Base-by-base conservation (phyloP, 2,888 invertebrate genomes). In the Pilophorus perplexus region DNA sequence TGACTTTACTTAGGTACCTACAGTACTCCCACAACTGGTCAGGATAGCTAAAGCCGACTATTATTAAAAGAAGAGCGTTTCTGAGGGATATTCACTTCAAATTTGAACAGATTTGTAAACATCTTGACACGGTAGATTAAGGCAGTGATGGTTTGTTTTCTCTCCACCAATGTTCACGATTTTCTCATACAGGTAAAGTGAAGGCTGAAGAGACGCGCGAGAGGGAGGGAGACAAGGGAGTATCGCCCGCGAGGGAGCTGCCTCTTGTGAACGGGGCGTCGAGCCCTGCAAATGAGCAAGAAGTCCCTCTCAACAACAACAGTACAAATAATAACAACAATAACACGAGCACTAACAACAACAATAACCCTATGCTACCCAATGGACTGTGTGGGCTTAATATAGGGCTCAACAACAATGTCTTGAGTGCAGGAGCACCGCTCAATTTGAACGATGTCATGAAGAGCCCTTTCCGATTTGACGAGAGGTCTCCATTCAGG, bases 401-500 rank as follows among this genome's bases (percentile, higher is more conserved):
- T 48, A 70, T 70, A 38, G 70, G 71, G 38, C 68, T 73, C 44
- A 71, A 67, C 72, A 75, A 74, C 72, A 74, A 74, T 71, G 73
- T 74, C 70, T 75, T 75, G 69, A 73, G 73, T 68, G 72, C 75
- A 70, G 74, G 74, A 60, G 46, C 66, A 46, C 69, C 70, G 65
- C 68, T 68, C 54, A 71, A 70, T 68, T 70, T 72, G 66, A 71
- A 71, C 65, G 83, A 83, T 71, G 79, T 78, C 66, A 76, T 83
- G 50, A 83, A 83, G 74, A 80, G 80, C 73, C 89, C 89, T 60
- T 91, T 89, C 78, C 84, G 89, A 70, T 89, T 89, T 78, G 90
- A 90, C 74, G 90, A 90, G 72, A 82, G 88, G 48, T 84, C 86
- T 67, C 84, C 86, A 64, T 92, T 89, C 79, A 83, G 91, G 70